Percentiles rank a stretch among this genome's conserved stretches.
phyloP scores from a whole-genome alignment of 1,140 invertebrate genomes.

The Eumaeus atala region DNA sequence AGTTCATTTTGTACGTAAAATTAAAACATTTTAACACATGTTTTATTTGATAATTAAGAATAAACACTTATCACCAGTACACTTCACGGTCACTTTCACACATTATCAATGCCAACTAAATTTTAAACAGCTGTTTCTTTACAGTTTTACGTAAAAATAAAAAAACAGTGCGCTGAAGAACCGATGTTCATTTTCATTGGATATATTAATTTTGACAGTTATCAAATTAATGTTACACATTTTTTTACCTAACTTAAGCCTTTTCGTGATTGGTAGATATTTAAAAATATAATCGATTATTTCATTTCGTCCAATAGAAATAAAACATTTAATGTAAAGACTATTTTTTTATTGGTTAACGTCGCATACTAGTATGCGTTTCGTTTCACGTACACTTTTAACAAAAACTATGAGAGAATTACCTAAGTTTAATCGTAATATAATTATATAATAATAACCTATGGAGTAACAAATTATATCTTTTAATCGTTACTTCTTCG shows the following conservation, averaged over 20 bases:
- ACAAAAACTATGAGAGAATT: slow-evolving; percentile 6
- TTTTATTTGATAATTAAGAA: slow-evolving; percentile 26
- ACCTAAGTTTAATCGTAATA: neutral
- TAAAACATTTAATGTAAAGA: slow-evolving; percentile 52
- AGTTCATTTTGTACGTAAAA: slow-evolving; percentile 67
- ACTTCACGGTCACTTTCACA: slow-evolving; percentile 11
- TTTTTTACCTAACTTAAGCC: slow-evolving; percentile 19
- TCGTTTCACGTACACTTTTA: slow-evolving; percentile 20
- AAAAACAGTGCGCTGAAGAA: slow-evolving; percentile 37
- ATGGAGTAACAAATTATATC: neutral
- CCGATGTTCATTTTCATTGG: slow-evolving; percentile 38
- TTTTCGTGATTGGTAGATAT: slow-evolving; percentile 34
- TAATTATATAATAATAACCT: neutral
- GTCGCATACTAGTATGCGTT: slow-evolving; percentile 22
- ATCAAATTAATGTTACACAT: slow-evolving; percentile 29
- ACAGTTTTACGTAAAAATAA: slow-evolving; percentile 28
- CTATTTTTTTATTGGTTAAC: slow-evolving; percentile 40
- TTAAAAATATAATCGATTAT: slow-evolving; percentile 28
- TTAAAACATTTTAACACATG: slow-evolving; percentile 54
- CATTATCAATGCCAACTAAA: slow-evolving; percentile 4
- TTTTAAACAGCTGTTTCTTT: slow-evolving; percentile 18
- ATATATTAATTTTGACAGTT: slow-evolving; percentile 53
- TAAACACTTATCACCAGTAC: slow-evolving; percentile 31
- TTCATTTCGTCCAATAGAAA: slow-evolving; percentile 40
- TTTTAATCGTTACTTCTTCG: no score